Evolutionary conservation across 2,797 vertebrate genomes (phyloP).

Genomic region (Euthynnus affinis): DNA sequence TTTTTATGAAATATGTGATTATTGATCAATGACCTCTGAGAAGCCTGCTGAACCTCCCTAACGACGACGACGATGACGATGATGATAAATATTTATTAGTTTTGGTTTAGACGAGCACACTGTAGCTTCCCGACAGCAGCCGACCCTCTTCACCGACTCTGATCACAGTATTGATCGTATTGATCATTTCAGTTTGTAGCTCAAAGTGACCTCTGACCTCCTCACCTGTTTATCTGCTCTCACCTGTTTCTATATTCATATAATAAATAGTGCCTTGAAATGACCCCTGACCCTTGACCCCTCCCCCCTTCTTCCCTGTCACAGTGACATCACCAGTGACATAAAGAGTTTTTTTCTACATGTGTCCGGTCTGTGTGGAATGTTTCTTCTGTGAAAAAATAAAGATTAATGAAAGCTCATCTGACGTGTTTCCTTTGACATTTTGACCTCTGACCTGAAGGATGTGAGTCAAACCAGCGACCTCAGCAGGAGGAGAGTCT

Average conservation of each 20-base stretch:
- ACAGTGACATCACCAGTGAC: conserved; percentile 54
- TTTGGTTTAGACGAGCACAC: conserved; percentile 33
- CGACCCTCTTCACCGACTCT: neutral
- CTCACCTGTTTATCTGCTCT: conserved; percentile 22
- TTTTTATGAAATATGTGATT: conserved; percentile 14
- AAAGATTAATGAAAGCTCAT: conserved; percentile 41
- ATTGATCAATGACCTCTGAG: conserved; percentile 37
- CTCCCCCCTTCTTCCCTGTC: conserved; percentile 3
- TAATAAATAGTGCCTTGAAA: conserved; percentile 83
- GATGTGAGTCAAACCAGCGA: no score
- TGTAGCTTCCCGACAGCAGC: conserved; percentile 34
- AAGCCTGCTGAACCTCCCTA: conserved; percentile 16
- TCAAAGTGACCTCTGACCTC: conserved; percentile 37
- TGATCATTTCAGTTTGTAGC: conserved; percentile 13
- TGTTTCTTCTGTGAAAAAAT: conserved; percentile 71
- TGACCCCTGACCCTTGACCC: conserved; percentile 21
- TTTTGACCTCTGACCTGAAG: conserved; percentile 12
- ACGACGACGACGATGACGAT: conserved; percentile 2
- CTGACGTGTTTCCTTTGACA: conserved; percentile 2
- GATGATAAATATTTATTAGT: conserved; percentile 3
- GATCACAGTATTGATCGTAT: conserved; percentile 27
- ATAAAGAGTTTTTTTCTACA: conserved; percentile 59
- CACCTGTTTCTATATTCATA: conserved; percentile 50
- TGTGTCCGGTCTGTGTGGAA: conserved; percentile 69
- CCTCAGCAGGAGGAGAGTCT: no score